phyloP scores from a whole-genome alignment of 2,797 vertebrate genomes.

The Chromis chromis region DNA sequence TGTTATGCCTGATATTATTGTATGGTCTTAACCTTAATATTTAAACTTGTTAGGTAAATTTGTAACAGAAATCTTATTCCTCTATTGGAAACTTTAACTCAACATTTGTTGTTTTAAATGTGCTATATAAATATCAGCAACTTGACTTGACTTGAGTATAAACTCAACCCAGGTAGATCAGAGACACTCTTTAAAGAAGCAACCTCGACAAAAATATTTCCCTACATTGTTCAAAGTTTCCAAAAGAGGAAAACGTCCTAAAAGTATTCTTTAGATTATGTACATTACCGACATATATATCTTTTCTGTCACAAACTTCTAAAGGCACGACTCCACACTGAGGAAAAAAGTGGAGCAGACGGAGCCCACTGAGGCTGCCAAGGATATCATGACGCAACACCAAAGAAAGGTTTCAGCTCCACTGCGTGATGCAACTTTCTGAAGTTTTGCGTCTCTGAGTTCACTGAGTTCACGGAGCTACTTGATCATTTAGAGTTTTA shows the following conservation, averaged over 20 bases:
- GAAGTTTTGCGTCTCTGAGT: conserved; percentile 9
- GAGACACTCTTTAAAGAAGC: not conserved
- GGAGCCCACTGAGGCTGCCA: conserved; percentile 29
- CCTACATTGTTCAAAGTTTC: not conserved
- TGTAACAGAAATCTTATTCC: too few relatives aligned
- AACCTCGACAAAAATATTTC: not conserved
- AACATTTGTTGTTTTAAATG: too few relatives aligned
- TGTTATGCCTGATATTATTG: too few relatives aligned
- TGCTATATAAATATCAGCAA: too few relatives aligned
- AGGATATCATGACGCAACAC: conserved; percentile 67
- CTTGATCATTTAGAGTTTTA: not conserved
- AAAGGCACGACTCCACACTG: not conserved
- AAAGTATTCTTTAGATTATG: not conserved
- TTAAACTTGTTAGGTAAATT: too few relatives aligned
- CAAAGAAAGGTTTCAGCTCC: conserved; percentile 46
- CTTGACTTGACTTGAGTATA: not conserved
- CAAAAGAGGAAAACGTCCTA: not conserved
- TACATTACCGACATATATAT: not conserved
- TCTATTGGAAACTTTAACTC: too few relatives aligned
- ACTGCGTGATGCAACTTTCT: conserved; percentile 65
- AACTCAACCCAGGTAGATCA: not conserved
- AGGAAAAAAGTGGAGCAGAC: conserved; percentile 26
- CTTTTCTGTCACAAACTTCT: not conserved
- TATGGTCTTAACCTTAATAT: too few relatives aligned
- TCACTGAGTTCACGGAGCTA: not conserved